A percentile compares a stretch with the other conserved stretches of the same genome.
These are phyloP conservation scores for Corbicula japonica DNA, from an alignment of 2,888 invertebrate genomes.

Conservation along the genomic window DNA sequence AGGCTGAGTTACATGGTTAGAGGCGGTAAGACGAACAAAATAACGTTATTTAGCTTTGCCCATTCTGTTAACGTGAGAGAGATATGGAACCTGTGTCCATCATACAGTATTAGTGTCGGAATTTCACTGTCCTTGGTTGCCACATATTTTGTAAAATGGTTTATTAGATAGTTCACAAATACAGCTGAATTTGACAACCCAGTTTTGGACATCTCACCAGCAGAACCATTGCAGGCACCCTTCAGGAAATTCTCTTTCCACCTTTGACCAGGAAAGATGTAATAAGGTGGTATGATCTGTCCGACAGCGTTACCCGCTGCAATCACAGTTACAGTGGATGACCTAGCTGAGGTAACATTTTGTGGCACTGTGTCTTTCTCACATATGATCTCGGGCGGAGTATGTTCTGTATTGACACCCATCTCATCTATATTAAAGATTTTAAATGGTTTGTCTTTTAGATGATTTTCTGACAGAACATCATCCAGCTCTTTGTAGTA, in stretches of 20 bases:
- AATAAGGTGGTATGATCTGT: not conserved
- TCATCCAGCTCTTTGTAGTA: constrained; percentile 25
- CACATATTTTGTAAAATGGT: constrained; percentile 1
- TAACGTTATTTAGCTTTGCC: too few species aligned
- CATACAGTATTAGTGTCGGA: not conserved
- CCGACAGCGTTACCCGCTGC: not conserved
- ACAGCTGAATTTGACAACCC: not conserved
- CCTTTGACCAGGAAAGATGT: not conserved
- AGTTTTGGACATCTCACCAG: too few species aligned
- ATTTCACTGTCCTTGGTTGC: too few species aligned
- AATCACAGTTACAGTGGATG: not conserved
- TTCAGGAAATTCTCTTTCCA: not conserved
- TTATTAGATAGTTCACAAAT: not conserved
- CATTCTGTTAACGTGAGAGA: too few species aligned
- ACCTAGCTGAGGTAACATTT: not conserved
- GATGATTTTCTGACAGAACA: constrained; percentile 11
- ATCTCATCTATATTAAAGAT: too few species aligned
- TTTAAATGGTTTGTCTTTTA: too few species aligned
- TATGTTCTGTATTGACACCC: not conserved
- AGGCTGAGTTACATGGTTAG: too few species aligned
- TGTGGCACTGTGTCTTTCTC: not conserved
- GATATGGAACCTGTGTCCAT: not conserved
- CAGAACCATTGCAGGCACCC: not conserved
- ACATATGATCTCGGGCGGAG: not conserved
- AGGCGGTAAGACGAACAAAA: too few species aligned